Evolutionary conservation across 2,888 invertebrate genomes (phyloP), one percentile per base, ranked within the genome.

Genomic region (Congeria kusceri): DNA sequence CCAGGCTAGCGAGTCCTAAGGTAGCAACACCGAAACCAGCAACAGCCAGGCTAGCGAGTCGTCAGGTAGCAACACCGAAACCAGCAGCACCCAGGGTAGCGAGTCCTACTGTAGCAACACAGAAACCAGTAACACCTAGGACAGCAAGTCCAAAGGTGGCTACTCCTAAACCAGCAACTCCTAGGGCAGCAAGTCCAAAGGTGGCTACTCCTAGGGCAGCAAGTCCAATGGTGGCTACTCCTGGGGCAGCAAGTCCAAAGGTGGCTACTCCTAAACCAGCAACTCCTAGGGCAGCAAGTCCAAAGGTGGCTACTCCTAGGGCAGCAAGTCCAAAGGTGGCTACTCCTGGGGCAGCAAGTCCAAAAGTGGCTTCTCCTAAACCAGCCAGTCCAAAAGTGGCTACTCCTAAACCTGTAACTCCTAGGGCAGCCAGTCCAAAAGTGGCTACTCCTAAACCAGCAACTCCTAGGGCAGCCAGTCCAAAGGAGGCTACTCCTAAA

Each of bases 321-420:
- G 56, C 46, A 29, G 64, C 69, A 29, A 64, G 77, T 15, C 78
- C 86, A 9, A 83, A 77, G 29, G 39, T 70, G 23, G 75, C 77
- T 15, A 85, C 80, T 58, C 85, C 86, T n/a, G 80, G 53, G 62
- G 67, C 65, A 15, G 47, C 28, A 7, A 56, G 67, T 27, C 71
- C 59, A 7, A 74, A 27, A 25, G 4, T 57, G 28, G 44, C 39
- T 7, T 61, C 71, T 13, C 77, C 68, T 9, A 73, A 27, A 28
- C 28, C 47, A 28, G 62, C 73, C 46, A 59, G 62, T 56, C 77
- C 80, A 28, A 63, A 64, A 29, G 53, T 68, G 46, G 61, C 44
- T 32, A 65, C 64, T 20, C 58, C 69, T 13, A 64, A 49, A 56
- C 18, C 5, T 23, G 44, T 39, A n/a, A 70, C 44, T 28, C 77